Evolutionary conservation across 1,140 invertebrate genomes (phyloP), one percentile per base, ranked within the genome.

Genomic region (Megathymus violae): DNA sequence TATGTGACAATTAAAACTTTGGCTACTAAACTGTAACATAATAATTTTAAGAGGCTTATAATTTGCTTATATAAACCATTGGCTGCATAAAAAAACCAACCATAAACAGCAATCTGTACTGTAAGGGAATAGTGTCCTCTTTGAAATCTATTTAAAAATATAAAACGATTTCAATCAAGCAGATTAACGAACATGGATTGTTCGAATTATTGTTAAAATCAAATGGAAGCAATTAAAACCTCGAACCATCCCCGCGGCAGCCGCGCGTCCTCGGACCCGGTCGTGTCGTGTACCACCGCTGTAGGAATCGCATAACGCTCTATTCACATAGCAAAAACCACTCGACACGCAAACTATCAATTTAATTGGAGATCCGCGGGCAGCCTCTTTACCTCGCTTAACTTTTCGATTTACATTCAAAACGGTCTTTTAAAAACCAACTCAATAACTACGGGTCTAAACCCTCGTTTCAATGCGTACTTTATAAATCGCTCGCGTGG

Each of bases 341-440:
- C 76, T 81, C 75, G 52, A 74, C 61, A 64, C 73, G 75, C 76
- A 80, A 54, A 83, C 85, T 90, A 90, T 88, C 82, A 91, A 85
- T 88, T 85, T 89, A 91, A 91, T 91, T 91, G 86, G 88, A 76
- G 76, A 67, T 80, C 82, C 73, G 70, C 76, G 74, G 82, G 78
- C 77, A 78, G 77, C 79, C 85, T 86, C 87, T 90, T 88, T 86
- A 85, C 85, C 78, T 70, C 84, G 82, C 82, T 83, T 88, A 90
- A 89, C 88, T 89, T 90, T 90, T 85, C 86, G 86, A 90, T 90
- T 90, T 90, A 90, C 85, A 90, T 87, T 88, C 86, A 88, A 89
- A 90, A 87, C 84, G 88, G 83, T 81, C 80, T 89, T 89, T 89
- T 88, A 86, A 89, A 90, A 90, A 88, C 76, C 80, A 87, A 89